A percentile compares a stretch with the other conserved stretches of the same genome.
These are phyloP conservation scores for Vanessa atalanta DNA, from an alignment of 1,140 invertebrate species.

Conservation along the genomic window DNA sequence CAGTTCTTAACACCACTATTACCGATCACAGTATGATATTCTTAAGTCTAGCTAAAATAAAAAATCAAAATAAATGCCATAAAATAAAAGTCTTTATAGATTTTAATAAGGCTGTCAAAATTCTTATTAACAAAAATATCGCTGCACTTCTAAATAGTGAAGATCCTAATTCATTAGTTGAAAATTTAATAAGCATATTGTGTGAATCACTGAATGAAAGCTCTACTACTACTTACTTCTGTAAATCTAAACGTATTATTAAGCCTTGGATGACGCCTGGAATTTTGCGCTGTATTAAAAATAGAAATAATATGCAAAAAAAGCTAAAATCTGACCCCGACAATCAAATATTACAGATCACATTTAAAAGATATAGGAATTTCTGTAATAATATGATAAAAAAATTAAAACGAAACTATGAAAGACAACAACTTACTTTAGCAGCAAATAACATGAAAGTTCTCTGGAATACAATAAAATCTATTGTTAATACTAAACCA, in stretches of 20 bases:
- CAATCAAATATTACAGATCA: not conserved
- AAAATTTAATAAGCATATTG: too few species aligned
- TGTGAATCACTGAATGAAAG: too few species aligned
- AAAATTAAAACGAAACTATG: not conserved
- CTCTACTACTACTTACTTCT: too few species aligned
- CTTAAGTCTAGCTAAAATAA: too few species aligned
- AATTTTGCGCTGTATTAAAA: not conserved
- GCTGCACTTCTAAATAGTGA: too few species aligned
- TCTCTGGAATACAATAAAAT: not conserved
- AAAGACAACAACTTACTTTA: not conserved
- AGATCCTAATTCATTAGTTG: too few species aligned
- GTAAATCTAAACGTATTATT: not conserved
- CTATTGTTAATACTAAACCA: not conserved
- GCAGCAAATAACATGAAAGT: not conserved
- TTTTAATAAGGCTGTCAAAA: too few species aligned
- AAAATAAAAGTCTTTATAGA: too few species aligned
- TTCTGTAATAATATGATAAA: not conserved
- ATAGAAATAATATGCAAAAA: slow-evolving; percentile 5
- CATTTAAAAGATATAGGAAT: not conserved
- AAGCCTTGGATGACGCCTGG: not conserved
- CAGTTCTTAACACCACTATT: too few species aligned
- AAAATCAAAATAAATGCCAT: too few species aligned
- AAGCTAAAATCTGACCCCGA: not conserved
- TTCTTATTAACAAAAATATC: too few species aligned
- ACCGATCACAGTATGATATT: too few species aligned